A percentile compares a stretch with the other conserved stretches of the same genome.
phyloP scores from a whole-genome alignment of 2,888 invertebrate species.

The Pristionchus arcanus region DNA sequence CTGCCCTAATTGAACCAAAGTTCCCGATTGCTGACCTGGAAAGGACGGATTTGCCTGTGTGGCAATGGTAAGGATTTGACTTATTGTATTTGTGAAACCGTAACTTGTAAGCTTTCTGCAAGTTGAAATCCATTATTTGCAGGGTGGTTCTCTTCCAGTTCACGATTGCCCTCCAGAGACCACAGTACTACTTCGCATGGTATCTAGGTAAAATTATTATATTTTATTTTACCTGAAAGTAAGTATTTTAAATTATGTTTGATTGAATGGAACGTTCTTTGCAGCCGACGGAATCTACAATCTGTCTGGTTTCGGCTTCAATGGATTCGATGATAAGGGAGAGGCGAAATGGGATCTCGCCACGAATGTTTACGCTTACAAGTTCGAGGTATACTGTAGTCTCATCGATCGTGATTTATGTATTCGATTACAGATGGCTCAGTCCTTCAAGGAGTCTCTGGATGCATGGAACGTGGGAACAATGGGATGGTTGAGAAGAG shows the following conservation, averaged over 20 bases:
- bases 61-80: neutral
- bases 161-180: conserved; percentile 73
- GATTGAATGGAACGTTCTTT: too few relatives aligned
- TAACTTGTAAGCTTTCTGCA: neutral
- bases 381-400: conserved; percentile 87
- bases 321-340: conserved; percentile 87
- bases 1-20: conserved; percentile 57
- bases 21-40: conserved; percentile 40
- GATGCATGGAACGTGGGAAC: conserved; percentile 97
- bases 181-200: conserved; percentile 80
- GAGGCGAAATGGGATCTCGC: conserved; percentile 92
- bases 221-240: too few relatives aligned
- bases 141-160: conserved; percentile 63
- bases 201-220: too few relatives aligned
- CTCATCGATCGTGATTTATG: neutral
- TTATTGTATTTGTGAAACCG: neutral
- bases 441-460: conserved; percentile 90
- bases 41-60: neutral
- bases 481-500: conserved; percentile 91
- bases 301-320: conserved; percentile 54
- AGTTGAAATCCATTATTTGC: neutral
- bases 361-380: conserved; percentile 91
- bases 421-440: conserved; percentile 84
- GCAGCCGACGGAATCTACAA: conserved; percentile 54
- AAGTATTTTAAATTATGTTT: too few relatives aligned